Percentiles rank a stretch among this genome's conserved stretches.
These are phyloP conservation scores for Drosophila limbata DNA, from an alignment of 2,888 invertebrate genomes.

Conservation along the genomic window DNA sequence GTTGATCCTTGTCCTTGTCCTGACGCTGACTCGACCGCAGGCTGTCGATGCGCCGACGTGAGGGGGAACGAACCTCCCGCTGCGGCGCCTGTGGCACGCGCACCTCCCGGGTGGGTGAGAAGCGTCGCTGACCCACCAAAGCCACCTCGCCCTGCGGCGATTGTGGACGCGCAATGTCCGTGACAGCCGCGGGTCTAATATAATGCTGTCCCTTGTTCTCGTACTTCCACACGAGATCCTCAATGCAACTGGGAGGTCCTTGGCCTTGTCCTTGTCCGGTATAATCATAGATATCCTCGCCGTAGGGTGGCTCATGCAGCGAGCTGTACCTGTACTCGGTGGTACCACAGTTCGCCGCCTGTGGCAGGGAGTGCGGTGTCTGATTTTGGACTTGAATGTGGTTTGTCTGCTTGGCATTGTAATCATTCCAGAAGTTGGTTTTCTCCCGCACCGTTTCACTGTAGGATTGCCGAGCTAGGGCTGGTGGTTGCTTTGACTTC, in stretches of 20 bases:
- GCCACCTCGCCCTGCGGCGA: constrained; percentile 50
- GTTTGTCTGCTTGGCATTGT: constrained; percentile 78
- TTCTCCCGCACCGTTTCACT: constrained; percentile 89
- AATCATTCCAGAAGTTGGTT: constrained; percentile 88
- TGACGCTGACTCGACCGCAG: constrained; percentile 75
- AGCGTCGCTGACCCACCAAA: constrained; percentile 50
- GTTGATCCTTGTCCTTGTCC: constrained; percentile 45
- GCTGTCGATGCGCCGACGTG: constrained; percentile 88
- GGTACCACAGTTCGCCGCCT: constrained; percentile 86
- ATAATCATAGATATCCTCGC: constrained; percentile 64
- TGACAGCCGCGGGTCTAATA: constrained; percentile 29
- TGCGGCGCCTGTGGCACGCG: constrained; percentile 85
- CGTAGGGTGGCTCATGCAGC: constrained; percentile 67
- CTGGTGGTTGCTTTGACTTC: constrained; percentile 29
- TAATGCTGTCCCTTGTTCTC: constrained; percentile 65
- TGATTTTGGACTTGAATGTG: neutral
- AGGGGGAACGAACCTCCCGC: constrained; percentile 87
- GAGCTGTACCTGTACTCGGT: constrained; percentile 89
- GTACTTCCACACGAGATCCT: constrained; percentile 84
- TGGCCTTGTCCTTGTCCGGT: constrained; percentile 69
- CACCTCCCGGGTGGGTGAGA: constrained; percentile 83
- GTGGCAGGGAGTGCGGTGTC: constrained; percentile 85
- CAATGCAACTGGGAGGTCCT: constrained; percentile 84
- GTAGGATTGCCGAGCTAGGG: constrained; percentile 78
- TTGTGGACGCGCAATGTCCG: constrained; percentile 65